phyloP scores from a whole-genome alignment of 2,113 vertebrate species.

The Myotis davidii region DNA sequence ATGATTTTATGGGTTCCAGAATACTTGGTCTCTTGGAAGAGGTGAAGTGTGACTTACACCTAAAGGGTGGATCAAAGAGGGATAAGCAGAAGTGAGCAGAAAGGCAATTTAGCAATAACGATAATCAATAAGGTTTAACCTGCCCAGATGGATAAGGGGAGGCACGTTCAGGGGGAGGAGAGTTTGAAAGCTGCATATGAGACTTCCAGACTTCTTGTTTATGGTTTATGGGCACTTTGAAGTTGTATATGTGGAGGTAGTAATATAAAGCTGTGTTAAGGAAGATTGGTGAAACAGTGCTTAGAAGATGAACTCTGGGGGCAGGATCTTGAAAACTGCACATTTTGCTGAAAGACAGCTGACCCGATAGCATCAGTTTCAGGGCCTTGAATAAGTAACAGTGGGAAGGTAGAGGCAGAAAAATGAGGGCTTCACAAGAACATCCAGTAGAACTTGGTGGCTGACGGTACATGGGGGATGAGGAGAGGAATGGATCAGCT shows the following conservation, averaged over 20 bases:
- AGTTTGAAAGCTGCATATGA: neutral
- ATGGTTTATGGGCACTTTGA: neutral
- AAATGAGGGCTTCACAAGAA: neutral
- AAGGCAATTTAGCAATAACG: neutral
- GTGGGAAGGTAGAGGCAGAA: neutral
- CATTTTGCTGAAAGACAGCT: constrained; percentile 7
- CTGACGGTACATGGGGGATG: neutral
- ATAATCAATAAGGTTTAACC: neutral
- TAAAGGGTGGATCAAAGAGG: neutral
- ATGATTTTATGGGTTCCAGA: neutral
- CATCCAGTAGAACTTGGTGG: neutral
- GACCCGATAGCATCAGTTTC: neutral
- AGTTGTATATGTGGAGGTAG: neutral
- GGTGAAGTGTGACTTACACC: neutral
- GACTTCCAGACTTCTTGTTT: neutral
- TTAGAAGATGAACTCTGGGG: neutral
- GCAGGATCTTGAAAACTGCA: neutral
- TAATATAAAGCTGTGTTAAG: neutral
- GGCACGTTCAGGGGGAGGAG: neutral
- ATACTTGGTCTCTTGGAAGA: neutral
- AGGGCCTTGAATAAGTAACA: neutral
- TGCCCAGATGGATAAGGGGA: neutral
- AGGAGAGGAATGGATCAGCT: neutral
- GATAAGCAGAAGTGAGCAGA: neutral
- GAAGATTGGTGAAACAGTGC: neutral